These are phyloP conservation scores for Epinephelus fuscoguttatus DNA, from an alignment of 2,113 vertebrate genomes.

Conservation along the genomic window DNA sequence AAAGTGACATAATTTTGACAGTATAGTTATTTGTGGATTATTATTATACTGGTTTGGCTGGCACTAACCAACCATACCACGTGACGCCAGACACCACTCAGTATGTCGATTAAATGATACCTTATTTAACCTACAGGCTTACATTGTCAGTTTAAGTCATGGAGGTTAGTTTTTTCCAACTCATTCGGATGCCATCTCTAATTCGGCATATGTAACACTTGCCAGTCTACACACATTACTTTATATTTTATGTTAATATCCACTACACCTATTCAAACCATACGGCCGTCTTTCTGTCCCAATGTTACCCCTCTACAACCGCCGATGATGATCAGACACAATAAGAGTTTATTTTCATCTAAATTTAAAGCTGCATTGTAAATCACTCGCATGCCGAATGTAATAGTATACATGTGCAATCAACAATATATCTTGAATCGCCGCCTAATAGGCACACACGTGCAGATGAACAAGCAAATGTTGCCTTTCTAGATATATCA, in stretches of 20 bases:
- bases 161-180: too few relatives aligned
- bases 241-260: not conserved
- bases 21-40: too few relatives aligned
- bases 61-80: too few relatives aligned
- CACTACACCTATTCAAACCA: too few relatives aligned
- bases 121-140: not conserved
- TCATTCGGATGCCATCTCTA: not conserved
- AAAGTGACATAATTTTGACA: not conserved
- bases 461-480: accelerated
- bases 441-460: accelerated
- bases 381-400: not conserved
- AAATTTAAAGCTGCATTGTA: not conserved
- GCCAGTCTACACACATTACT: not conserved
- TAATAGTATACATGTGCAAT: accelerated
- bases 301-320: not conserved
- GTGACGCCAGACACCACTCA: not conserved
- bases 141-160: not conserved
- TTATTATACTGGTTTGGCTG: too few relatives aligned
- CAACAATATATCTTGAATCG: accelerated
- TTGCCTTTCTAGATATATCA: accelerated
- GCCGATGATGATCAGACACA: not conserved
- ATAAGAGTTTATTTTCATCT: not conserved
- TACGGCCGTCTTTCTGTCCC: too few relatives aligned
- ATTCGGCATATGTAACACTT: not conserved
- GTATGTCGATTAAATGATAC: accelerated